Conservation (phyloP, 1,140 invertebrate species). For the Drosophila paulistorum region DNA sequence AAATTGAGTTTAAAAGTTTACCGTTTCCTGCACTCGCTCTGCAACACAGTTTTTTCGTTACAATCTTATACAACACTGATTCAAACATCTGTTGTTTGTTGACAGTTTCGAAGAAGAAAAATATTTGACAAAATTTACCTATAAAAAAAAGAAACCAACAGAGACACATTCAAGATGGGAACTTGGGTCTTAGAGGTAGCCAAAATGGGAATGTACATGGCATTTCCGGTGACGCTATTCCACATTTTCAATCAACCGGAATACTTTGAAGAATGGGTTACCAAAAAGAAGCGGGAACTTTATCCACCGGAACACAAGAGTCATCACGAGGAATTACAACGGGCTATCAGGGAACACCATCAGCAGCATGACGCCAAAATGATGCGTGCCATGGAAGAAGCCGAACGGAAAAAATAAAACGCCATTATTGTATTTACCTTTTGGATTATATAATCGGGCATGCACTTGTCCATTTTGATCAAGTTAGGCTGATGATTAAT, state of each 20-base stretch:
- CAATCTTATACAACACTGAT: constrained; percentile 30
- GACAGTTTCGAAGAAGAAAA: constrained; percentile 29
- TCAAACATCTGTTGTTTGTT: constrained; percentile 64
- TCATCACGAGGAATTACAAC: constrained; percentile 85
- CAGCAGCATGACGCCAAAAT: constrained; percentile 84
- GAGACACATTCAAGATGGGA: constrained; percentile 84
- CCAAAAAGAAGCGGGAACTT: constrained; percentile 87
- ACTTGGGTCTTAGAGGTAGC: constrained; percentile 91
- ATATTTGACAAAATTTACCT: constrained; percentile 15
- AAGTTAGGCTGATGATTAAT: constrained; percentile 20
- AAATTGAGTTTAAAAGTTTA: constrained; percentile 41
- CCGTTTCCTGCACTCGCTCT: background rate
- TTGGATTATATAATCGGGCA: constrained; percentile 56
- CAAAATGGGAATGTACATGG: constrained; percentile 93
- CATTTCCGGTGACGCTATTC: constrained; percentile 92
- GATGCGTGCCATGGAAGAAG: constrained; percentile 82
- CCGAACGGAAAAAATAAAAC: constrained; percentile 68
- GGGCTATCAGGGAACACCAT: constrained; percentile 85
- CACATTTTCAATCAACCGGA: constrained; percentile 93
- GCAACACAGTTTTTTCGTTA: background rate
- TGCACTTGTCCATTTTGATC: background rate
- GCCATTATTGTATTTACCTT: constrained; percentile 14
- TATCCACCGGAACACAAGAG: constrained; percentile 88
- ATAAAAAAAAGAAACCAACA: background rate
- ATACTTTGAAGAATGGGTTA: constrained; percentile 92